Conservation (phyloP, 2,888 invertebrate species). For the Hydraecia micacea region DNA sequence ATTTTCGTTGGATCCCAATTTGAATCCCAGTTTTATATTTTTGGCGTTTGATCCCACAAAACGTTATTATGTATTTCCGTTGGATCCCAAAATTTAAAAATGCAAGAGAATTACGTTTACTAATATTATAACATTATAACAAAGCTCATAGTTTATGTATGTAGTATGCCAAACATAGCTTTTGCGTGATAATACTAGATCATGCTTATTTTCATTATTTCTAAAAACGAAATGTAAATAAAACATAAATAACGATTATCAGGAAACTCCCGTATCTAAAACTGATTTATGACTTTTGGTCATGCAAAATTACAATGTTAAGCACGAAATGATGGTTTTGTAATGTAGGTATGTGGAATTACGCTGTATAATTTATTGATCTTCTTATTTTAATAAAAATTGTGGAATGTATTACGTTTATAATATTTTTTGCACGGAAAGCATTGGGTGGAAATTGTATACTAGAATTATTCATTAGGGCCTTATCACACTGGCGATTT, state of each 20-base stretch:
- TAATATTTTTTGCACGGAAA: neutral
- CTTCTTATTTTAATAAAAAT: constrained; percentile 20
- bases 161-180: constrained; percentile 14
- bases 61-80: too few species aligned
- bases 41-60: too few species aligned
- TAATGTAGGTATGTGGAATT: constrained; percentile 52
- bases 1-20: too few species aligned
- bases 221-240: constrained; percentile 61
- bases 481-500: too few species aligned
- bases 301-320: constrained; percentile 67
- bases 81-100: too few species aligned
- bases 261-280: constrained; percentile 59
- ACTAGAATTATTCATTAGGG: constrained; percentile 14
- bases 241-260: constrained; percentile 63
- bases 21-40: too few species aligned
- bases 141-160: too few species aligned
- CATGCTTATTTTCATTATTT: constrained; percentile 47
- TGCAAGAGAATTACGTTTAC: too few species aligned
- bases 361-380: constrained; percentile 35
- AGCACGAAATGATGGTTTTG: constrained; percentile 57
- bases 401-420: constrained; percentile 9
- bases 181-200: constrained; percentile 47
- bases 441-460: neutral
- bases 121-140: too few species aligned
- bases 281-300: constrained; percentile 63